phyloP scores from a whole-genome alignment of 1,140 invertebrate genomes.

The Phenacoccus solenopsis region DNA sequence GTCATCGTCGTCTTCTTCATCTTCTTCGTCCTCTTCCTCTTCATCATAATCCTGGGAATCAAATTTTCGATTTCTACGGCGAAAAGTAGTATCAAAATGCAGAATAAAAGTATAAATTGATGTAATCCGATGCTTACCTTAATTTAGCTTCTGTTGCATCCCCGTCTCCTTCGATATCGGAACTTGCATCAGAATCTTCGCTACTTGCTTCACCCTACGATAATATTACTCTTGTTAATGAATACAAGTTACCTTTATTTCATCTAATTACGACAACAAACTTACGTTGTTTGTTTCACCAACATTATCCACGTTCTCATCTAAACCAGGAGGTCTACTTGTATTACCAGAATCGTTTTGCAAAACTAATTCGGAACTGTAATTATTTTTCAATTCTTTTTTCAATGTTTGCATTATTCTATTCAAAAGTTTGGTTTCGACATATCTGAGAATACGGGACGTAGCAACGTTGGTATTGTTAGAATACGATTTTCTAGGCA shows the following conservation, averaged over 20 bases:
- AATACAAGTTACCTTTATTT: too few species aligned
- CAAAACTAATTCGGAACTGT: constrained; percentile 24
- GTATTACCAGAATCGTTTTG: not conserved
- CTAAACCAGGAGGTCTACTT: constrained; percentile 5
- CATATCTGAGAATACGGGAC: constrained; percentile 49
- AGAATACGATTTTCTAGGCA: constrained; percentile 57
- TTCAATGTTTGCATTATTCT: constrained; percentile 29
- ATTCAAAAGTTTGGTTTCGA: constrained; percentile 47
- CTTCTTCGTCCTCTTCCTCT: not conserved
- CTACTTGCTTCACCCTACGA: constrained; percentile 6
- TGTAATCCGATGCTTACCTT: not conserved
- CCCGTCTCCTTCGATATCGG: constrained; percentile 34
- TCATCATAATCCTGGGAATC: constrained; percentile 28
- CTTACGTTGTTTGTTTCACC: not conserved
- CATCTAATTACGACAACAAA: too few species aligned
- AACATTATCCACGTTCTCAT: not conserved
- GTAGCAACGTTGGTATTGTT: constrained; percentile 55
- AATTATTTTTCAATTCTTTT: constrained; percentile 25
- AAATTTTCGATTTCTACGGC: constrained; percentile 20
- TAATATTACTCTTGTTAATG: too few species aligned
- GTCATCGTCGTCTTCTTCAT: not conserved
- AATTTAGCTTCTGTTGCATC: constrained; percentile 25
- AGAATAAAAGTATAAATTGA: not conserved
- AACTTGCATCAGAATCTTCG: constrained; percentile 18
- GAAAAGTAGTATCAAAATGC: constrained; percentile 1